phyloP scores from a whole-genome alignment of 2,113 vertebrate genomes.

The Vicugna pacos region DNA sequence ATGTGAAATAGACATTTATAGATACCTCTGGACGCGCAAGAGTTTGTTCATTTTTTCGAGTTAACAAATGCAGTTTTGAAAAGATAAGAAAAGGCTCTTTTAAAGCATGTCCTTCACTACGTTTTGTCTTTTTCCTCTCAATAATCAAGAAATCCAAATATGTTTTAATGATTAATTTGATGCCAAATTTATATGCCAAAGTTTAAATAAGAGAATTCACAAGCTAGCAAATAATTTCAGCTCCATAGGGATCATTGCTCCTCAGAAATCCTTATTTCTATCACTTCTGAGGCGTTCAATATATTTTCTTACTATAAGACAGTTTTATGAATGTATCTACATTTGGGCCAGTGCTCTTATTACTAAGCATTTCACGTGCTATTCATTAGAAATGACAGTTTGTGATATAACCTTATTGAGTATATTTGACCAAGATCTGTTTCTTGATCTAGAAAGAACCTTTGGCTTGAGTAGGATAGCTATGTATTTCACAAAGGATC shows the following conservation, averaged over 20 bases:
- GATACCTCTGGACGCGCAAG: slow-evolving; percentile 74
- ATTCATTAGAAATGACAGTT: slow-evolving; percentile 71
- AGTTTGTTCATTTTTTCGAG: slow-evolving; percentile 83
- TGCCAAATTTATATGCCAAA: slow-evolving; percentile 58
- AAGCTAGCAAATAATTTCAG: slow-evolving; percentile 62
- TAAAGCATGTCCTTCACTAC: slow-evolving; percentile 71
- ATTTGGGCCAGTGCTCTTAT: slow-evolving; percentile 65
- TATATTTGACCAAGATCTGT: slow-evolving; percentile 75
- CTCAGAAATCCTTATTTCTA: slow-evolving; percentile 76
- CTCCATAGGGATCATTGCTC: slow-evolving; percentile 63
- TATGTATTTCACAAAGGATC: slow-evolving; percentile 74
- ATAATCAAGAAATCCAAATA: slow-evolving; percentile 69
- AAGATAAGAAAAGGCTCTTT: slow-evolving; percentile 78
- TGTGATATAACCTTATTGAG: slow-evolving; percentile 71
- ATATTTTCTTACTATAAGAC: slow-evolving; percentile 71
- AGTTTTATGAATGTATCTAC: slow-evolving; percentile 77
- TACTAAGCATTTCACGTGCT: slow-evolving; percentile 79
- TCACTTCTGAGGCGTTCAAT: slow-evolving; percentile 58
- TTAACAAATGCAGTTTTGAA: slow-evolving; percentile 82
- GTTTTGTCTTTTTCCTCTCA: slow-evolving; percentile 69
- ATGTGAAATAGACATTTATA: slow-evolving; percentile 82
- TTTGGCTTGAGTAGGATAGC: slow-evolving; percentile 68
- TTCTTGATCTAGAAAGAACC: slow-evolving; percentile 67
- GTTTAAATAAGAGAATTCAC: slow-evolving; percentile 56
- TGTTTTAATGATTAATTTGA: slow-evolving; percentile 58